phyloP scores from a whole-genome alignment of 1,140 invertebrate species.

The Leptopilina clavipes region DNA sequence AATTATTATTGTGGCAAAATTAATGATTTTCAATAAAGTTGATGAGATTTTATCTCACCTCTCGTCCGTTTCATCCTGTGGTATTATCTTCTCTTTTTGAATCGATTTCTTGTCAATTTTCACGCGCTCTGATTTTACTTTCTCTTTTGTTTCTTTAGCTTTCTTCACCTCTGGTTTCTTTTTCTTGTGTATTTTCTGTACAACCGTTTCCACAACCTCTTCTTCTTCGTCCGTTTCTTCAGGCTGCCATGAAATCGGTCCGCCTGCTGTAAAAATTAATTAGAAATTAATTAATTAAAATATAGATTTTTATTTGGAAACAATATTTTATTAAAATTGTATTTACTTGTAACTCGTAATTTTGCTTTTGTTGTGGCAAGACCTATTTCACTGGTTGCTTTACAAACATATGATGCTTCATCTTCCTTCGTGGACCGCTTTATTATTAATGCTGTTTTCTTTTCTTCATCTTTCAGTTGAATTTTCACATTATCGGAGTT shows the following conservation, averaged over 20 bases:
- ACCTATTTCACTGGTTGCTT: constrained; percentile 88
- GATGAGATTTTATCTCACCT: constrained; percentile 55
- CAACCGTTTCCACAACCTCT: constrained; percentile 65
- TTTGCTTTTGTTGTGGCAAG: constrained; percentile 87
- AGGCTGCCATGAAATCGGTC: constrained; percentile 16
- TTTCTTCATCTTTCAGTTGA: constrained; percentile 80
- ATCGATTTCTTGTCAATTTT: constrained; percentile 73
- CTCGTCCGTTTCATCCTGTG: constrained; percentile 72
- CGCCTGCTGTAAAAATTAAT: constrained; percentile 47
- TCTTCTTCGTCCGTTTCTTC: constrained; percentile 61
- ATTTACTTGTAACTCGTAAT: constrained; percentile 80
- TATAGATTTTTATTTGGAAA: no score
- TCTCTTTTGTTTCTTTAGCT: constrained; percentile 77
- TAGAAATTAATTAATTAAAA: neutral
- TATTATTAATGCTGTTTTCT: constrained; percentile 84
- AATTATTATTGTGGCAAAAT: constrained; percentile 35
- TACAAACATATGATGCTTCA: constrained; percentile 90
- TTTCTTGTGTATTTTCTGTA: constrained; percentile 66
- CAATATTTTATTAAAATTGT: neutral
- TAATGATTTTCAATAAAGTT: constrained; percentile 34
- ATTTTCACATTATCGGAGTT: constrained; percentile 83
- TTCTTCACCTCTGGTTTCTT: constrained; percentile 72
- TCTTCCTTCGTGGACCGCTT: constrained; percentile 81
- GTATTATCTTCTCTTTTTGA: constrained; percentile 64
- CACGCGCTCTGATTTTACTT: constrained; percentile 74